phyloP scores from a whole-genome alignment of 2,113 vertebrate species.

The Rhabdomys dilectus region DNA sequence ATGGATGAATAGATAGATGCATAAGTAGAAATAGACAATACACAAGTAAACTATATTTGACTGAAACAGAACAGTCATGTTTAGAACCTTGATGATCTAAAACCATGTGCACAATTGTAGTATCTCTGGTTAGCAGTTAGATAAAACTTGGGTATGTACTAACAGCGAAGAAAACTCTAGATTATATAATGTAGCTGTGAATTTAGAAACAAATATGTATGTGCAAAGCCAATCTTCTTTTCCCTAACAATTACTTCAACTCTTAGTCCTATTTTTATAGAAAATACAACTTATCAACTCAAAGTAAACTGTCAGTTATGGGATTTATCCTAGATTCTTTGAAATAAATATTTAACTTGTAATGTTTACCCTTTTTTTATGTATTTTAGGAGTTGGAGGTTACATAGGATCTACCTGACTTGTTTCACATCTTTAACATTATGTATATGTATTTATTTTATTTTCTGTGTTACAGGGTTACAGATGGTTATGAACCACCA shows the following conservation, averaged over 20 bases:
- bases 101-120: neutral
- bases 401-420: neutral
- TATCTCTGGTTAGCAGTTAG: neutral
- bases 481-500: neutral
- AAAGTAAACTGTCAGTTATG: neutral
- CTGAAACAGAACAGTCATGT: neutral
- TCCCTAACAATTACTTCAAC: neutral
- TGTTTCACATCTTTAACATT: neutral
- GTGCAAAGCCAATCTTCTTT: neutral
- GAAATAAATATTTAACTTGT: conserved; percentile 7
- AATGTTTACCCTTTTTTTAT: neutral
- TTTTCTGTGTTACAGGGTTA: neutral
- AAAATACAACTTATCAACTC: conserved; percentile 36
- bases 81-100: neutral
- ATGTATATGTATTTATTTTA: neutral
- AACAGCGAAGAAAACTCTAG: neutral
- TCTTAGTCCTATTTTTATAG: neutral
- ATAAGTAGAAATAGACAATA: neutral
- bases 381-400: neutral
- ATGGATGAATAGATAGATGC: too few species aligned
- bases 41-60: neutral
- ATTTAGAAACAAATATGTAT: conserved; percentile 21
- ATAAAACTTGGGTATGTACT: neutral
- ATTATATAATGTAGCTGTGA: neutral
- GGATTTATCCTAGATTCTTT: neutral